Conservation (phyloP, 2,888 invertebrate species). For the Andrena trimmerana region DNA sequence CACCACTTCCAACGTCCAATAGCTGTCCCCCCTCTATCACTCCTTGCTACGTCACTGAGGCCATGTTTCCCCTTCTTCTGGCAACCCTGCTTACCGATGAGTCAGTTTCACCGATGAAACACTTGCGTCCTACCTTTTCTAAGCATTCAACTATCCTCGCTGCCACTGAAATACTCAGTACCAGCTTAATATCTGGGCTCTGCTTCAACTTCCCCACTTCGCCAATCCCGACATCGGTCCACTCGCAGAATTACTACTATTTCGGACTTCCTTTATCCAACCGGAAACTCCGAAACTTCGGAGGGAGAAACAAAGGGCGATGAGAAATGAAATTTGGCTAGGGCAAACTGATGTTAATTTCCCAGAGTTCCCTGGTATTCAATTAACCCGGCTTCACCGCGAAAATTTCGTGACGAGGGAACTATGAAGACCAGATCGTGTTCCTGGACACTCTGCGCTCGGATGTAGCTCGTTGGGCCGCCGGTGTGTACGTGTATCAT, state of each 20-base stretch:
- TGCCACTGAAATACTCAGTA: too few species aligned
- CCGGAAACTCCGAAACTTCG: neutral
- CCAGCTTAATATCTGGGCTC: too few species aligned
- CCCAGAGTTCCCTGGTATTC: neutral
- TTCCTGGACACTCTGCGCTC: neutral
- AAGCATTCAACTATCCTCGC: too few species aligned
- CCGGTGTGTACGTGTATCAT: neutral
- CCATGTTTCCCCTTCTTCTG: too few species aligned
- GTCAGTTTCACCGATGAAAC: too few species aligned
- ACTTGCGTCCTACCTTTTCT: too few species aligned
- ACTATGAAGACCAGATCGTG: conserved; percentile 3
- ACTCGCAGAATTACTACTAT: neutral
- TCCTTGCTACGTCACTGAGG: too few species aligned
- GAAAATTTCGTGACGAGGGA: conserved; percentile 3
- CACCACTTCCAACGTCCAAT: too few species aligned
- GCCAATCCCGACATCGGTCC: too few species aligned
- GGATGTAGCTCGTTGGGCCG: neutral
- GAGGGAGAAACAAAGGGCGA: neutral
- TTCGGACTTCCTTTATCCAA: neutral
- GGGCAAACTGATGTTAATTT: neutral
- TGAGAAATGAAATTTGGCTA: conserved; percentile 4
- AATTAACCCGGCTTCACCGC: neutral
- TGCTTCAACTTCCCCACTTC: too few species aligned
- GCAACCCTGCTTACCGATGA: too few species aligned
- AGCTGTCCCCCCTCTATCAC: too few species aligned